Percentiles rank a stretch among this genome's conserved stretches.
Conservation (phyloP, 2,113 vertebrate genomes). For the Oryzias woworae region DNA sequence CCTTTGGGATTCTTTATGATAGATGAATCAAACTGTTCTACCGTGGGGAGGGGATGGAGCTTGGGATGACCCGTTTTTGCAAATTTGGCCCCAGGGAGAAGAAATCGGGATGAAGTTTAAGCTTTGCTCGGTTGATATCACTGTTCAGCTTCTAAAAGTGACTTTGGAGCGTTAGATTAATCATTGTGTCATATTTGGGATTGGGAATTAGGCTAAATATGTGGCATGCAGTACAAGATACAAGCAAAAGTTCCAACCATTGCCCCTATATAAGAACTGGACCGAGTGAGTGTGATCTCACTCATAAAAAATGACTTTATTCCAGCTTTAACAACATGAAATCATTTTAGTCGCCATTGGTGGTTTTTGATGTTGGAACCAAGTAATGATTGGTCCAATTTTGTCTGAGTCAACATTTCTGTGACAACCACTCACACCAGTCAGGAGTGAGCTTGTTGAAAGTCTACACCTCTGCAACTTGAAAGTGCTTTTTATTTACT, state of each 20-base stretch:
- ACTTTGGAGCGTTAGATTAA: conserved; percentile 57
- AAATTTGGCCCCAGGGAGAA: conserved; percentile 73
- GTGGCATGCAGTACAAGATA: neutral
- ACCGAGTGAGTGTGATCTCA: too few relatives aligned
- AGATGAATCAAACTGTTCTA: conserved; percentile 64
- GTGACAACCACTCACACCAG: too few relatives aligned
- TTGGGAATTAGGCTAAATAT: conserved; percentile 42
- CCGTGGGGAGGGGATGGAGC: conserved; percentile 57
- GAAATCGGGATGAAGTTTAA: conserved; percentile 55
- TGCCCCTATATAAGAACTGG: neutral
- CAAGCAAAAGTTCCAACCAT: neutral
- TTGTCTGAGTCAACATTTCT: too few relatives aligned
- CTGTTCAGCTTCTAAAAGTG: conserved; percentile 33
- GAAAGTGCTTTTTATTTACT: too few relatives aligned
- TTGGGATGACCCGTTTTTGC: conserved; percentile 74
- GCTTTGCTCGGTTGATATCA: conserved; percentile 51
- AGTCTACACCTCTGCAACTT: too few relatives aligned
- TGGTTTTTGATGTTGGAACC: too few relatives aligned
- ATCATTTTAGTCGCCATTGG: too few relatives aligned
- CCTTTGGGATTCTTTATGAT: conserved; percentile 74
- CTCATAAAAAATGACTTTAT: too few relatives aligned
- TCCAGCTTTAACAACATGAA: too few relatives aligned
- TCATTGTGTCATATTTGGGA: conserved; percentile 64
- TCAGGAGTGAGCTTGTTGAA: too few relatives aligned
- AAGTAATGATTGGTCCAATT: too few relatives aligned